A percentile compares a stretch with the other conserved stretches of the same genome.
Evolutionary conservation across 37 sponge, comb jelly and placozoan species (phyloP).

Genomic region (Chondrosia reniformis): DNA sequence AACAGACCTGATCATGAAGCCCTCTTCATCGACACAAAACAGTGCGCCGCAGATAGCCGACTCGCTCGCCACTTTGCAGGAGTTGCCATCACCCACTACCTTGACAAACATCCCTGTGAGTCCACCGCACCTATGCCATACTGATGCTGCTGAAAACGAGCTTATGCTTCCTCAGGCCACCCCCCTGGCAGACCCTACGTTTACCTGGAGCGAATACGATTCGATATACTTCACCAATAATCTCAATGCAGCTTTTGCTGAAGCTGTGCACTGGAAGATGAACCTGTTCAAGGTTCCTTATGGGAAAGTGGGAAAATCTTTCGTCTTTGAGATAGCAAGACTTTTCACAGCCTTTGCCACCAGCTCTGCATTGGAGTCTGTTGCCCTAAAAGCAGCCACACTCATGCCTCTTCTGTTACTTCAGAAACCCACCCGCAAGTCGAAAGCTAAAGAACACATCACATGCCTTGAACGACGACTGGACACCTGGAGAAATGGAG

Average conservation of each 20-base stretch:
- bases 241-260: constrained; percentile 4
- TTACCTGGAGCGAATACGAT: background rate
- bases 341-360: constrained; percentile 27
- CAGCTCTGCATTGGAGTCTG: constrained; percentile 20
- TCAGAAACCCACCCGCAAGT: constrained; percentile 12
- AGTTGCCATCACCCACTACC: background rate
- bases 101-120: background rate
- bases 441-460: constrained; percentile 31
- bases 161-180: background rate
- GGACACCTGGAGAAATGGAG: constrained; percentile 11
- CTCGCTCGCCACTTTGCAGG: background rate
- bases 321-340: constrained; percentile 24
- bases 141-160: background rate
- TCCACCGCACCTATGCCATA: background rate
- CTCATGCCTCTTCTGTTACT: constrained; percentile 34
- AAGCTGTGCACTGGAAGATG: constrained; percentile 34
- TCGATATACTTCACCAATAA: background rate
- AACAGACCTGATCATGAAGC: background rate
- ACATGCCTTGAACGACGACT: constrained; percentile 26
- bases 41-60: background rate
- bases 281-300: constrained; percentile 24
- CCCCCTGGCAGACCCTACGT: background rate
- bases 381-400: constrained; percentile 31
- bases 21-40: background rate
- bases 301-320: constrained; percentile 28